A percentile compares a stretch with the other conserved stretches of the same genome.
These are phyloP conservation scores for Scaptomyza tumidula DNA, from an alignment of 2,888 invertebrate species.

Conservation along the genomic window DNA sequence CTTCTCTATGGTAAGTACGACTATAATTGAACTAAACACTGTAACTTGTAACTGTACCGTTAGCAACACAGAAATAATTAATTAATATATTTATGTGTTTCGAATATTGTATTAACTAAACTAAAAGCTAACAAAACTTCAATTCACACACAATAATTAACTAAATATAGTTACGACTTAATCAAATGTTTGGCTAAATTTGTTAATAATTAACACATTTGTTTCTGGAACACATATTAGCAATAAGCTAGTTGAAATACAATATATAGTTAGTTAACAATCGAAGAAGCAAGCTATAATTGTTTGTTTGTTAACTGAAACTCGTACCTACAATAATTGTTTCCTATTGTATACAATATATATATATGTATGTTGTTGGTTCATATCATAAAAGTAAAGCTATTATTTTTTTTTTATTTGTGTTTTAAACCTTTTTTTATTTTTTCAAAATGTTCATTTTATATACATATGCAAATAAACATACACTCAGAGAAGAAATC, in stretches of 20 bases:
- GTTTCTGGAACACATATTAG: slow-evolving; percentile 70
- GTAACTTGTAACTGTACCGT: slow-evolving; percentile 38
- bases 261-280: slow-evolving; percentile 36
- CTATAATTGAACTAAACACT: slow-evolving; percentile 72
- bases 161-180: slow-evolving; percentile 44
- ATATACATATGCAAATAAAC: slow-evolving; percentile 17
- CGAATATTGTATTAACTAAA: slow-evolving; percentile 52
- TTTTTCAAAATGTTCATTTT: slow-evolving; percentile 12
- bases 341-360: slow-evolving; percentile 45
- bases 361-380: slow-evolving; percentile 16
- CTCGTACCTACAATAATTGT: too few species aligned
- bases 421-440: slow-evolving; percentile 54
- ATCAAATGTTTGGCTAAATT: slow-evolving; percentile 70
- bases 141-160: slow-evolving; percentile 34
- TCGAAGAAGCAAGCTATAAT: slow-evolving; percentile 28
- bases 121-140: slow-evolving; percentile 43
- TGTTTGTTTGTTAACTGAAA: slow-evolving; percentile 15
- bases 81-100: slow-evolving; percentile 8
- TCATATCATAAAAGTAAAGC: slow-evolving; percentile 58
- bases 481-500: slow-evolving; percentile 1
- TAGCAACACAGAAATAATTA: slow-evolving; percentile 40
- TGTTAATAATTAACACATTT: slow-evolving; percentile 64
- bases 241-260: slow-evolving; percentile 53
- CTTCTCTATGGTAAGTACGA: slow-evolving; percentile 33
- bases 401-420: slow-evolving; percentile 32